Base-by-base conservation (phyloP, 2,888 invertebrate genomes). In the Microctonus hyperodae region DNA sequence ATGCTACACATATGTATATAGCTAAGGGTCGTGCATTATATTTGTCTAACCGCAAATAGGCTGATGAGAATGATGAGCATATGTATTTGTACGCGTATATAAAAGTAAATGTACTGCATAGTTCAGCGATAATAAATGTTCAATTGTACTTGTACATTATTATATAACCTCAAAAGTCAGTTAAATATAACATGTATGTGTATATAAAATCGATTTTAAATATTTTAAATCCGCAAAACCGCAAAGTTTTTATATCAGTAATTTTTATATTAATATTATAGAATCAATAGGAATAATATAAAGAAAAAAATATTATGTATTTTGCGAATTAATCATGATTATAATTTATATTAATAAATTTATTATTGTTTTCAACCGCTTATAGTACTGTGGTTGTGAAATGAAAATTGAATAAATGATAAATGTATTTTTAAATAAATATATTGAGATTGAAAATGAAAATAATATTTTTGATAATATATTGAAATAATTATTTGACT, bases 71-170 rank as follows among this genome's bases (percentile, higher is more conserved):
- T 44, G 16, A 44, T 44, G 44, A 44, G 16, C 44, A 44, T 44
- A 20, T 11, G n/a, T 16, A 16, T 44, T 4, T n/a, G 7, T 6
- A 16, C 7, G 16, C 44, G 44, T 44, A 16, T 16, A 1, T n/a
- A 44, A 2, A 20, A n/a, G n/a, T 3, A 13, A 37, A 37, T n/a
- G 13, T 37, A 25, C 25, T 23, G 40, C 28, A n/a, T n/a, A 16
- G 44, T 44, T 5, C 16, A 44, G 44, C 16, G 16, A 44, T n/a
- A 44, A 44, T 44, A 44, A 44, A 44, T 44, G 20, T 44, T 44
- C 44, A 44, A 44, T 44, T 44, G 44, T 44, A 16, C 44, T 44
- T 44, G 44, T 44, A 44, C 44, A 16, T 44, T 44, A 44, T 44
- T 16, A 44, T n/a, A n/a, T n/a, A 44, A 44, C 44, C 44, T 44